These are phyloP conservation scores for Trachelus troglodyta DNA, from an alignment of 2,888 invertebrate species.

Conservation along the genomic window DNA sequence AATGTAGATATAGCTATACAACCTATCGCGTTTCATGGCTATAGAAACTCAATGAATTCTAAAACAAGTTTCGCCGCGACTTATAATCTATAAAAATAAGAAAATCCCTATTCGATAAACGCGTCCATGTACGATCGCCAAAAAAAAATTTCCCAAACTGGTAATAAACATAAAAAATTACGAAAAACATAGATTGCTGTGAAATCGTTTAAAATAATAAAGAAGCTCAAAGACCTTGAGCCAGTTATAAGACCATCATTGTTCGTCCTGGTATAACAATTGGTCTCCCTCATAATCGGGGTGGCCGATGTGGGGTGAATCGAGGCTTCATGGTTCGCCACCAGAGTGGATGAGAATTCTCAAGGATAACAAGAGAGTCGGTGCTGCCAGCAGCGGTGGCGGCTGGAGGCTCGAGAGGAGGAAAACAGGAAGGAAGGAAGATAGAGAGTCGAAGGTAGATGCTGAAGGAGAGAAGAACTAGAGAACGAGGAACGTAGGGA, in stretches of 20 bases:
- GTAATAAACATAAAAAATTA: background rate
- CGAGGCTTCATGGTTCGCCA: constrained; percentile 26
- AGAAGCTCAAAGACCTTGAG: constrained; percentile 10
- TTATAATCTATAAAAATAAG: too few species aligned
- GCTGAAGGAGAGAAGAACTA: background rate
- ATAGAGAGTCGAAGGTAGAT: constrained; percentile 18
- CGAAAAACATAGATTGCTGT: background rate
- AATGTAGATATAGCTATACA: constrained; percentile 37
- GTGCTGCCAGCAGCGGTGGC: background rate
- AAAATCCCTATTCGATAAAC: too few species aligned
- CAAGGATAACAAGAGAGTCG: background rate
- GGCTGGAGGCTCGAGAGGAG: background rate
- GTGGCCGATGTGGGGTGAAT: constrained; percentile 21
- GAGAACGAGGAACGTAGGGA: constrained; percentile 1
- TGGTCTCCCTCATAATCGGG: constrained; percentile 45
- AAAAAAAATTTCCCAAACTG: too few species aligned
- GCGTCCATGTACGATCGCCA: too few species aligned
- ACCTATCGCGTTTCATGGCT: background rate
- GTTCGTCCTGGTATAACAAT: constrained; percentile 49
- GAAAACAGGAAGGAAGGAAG: constrained; percentile 7
- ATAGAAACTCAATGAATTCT: background rate
- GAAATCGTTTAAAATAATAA: background rate
- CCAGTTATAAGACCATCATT: constrained; percentile 28
- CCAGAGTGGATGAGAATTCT: constrained; percentile 2
- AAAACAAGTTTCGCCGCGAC: too few species aligned